phyloP scores from a whole-genome alignment of 2,113 vertebrate species.

The Salminus brasiliensis region DNA sequence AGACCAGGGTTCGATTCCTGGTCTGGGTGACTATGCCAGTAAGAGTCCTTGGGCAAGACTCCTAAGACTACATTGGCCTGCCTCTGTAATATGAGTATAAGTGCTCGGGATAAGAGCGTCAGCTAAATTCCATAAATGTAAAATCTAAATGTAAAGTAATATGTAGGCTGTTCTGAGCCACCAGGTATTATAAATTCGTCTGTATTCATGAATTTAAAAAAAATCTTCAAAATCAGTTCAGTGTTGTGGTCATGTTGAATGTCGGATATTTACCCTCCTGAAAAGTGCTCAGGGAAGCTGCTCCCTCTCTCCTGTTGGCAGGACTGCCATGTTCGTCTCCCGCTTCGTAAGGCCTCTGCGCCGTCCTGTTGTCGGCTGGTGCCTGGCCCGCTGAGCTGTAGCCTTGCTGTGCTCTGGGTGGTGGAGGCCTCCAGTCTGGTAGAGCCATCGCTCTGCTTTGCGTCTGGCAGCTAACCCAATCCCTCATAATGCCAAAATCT shows the following conservation, averaged over 20 bases:
- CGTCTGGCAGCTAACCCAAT: conserved; percentile 88
- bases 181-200: too few species aligned
- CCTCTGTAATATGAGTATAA: too few species aligned
- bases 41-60: too few species aligned
- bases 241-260: neutral
- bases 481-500: conserved; percentile 83
- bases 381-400: conserved; percentile 78
- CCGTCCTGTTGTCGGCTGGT: conserved; percentile 69
- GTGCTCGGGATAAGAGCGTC: too few species aligned
- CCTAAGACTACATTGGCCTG: too few species aligned
- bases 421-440: conserved; percentile 77
- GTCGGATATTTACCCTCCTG: conserved; percentile 72
- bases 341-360: conserved; percentile 67
- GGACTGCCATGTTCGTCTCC: conserved; percentile 59
- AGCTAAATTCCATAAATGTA: too few species aligned
- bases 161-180: too few species aligned
- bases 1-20: too few species aligned
- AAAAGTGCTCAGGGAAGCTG: conserved; percentile 58
- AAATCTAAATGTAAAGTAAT: too few species aligned
- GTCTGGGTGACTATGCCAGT: too few species aligned
- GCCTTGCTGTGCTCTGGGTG: conserved; percentile 74
- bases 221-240: neutral
- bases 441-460: conserved; percentile 89
- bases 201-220: neutral
- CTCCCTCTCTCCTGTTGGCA: conserved; percentile 58